phyloP scores from a whole-genome alignment of 1,140 invertebrate genomes.

The Drosophila neocordata region DNA sequence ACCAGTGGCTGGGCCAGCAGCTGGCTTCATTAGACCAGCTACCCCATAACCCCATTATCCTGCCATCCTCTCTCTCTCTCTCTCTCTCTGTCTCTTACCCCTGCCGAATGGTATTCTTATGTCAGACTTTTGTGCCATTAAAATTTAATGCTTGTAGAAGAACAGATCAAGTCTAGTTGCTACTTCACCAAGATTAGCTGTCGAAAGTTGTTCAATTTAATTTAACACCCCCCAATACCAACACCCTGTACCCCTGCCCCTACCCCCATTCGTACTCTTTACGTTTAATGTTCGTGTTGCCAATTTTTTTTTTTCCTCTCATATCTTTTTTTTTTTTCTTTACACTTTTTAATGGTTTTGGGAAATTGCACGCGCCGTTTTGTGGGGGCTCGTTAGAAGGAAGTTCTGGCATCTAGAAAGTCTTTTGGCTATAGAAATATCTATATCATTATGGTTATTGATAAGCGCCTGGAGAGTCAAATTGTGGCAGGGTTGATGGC shows the following conservation, averaged over 20 bases:
- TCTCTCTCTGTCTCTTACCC: not conserved
- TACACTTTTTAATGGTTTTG: slow-evolving; percentile 72
- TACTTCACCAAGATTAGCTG: slow-evolving; percentile 64
- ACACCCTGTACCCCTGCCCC: not conserved
- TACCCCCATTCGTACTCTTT: slow-evolving; percentile 20
- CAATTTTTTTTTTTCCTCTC: slow-evolving; percentile 58
- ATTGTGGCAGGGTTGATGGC: not conserved
- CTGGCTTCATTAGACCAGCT: slow-evolving; percentile 74
- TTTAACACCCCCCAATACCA: slow-evolving; percentile 45
- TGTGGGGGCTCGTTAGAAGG: slow-evolving; percentile 66
- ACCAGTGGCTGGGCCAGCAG: slow-evolving; percentile 47
- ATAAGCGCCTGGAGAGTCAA: slow-evolving; percentile 41
- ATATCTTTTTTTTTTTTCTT: slow-evolving; percentile 41
- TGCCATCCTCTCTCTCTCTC: no score
- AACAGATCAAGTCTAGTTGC: slow-evolving; percentile 59
- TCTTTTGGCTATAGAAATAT: slow-evolving; percentile 39
- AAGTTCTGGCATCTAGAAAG: slow-evolving; percentile 13
- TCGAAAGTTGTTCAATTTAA: slow-evolving; percentile 81
- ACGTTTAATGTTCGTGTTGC: slow-evolving; percentile 68
- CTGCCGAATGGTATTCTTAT: slow-evolving; percentile 42
- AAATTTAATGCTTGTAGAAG: slow-evolving; percentile 77
- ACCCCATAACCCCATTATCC: not conserved
- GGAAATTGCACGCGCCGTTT: slow-evolving; percentile 79
- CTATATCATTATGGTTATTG: slow-evolving; percentile 73
- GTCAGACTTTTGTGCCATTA: slow-evolving; percentile 76